Evolutionary conservation across 2,888 invertebrate species (phyloP), one percentile per base, ranked within the genome.

Genomic region (Synanthedon formicaeformis): DNA sequence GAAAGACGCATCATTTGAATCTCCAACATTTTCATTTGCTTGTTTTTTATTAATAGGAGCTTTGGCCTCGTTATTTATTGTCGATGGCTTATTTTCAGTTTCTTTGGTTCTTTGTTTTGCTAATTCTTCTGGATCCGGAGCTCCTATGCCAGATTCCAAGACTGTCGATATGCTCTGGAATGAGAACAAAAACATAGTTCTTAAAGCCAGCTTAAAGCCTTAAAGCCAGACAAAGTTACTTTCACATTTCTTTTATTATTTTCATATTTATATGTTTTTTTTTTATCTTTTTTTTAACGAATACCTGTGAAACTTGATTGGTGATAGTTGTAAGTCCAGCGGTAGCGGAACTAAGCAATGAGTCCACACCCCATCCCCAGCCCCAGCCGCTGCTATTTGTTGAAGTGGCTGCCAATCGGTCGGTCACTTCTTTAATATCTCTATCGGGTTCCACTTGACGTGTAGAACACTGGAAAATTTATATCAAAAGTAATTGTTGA

Each of bases 81-180:
- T 34, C 4, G 14, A 16, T 49, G 74, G 18, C 56, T 55, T 60
- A 34, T 40, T n/a, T 51, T 67, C 64, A 52, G 14, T 56, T 14
- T 68, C 71, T 58, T 71, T 73, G 1, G 60, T 55, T 40, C 66
- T 67, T 45, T 86, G 77, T 57, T 88, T 86, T 0, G 93, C 95
- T 54, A 96, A 66, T 67, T 95, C 93, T 69, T 92, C 93, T 0
- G 96, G 95, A 65, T 94, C 91, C 1, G 96, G 95, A 0, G 93
- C 93, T 3, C 96, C 96, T 41, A 97, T 92, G 12, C 93, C 90
- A 48, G 91, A 91, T 85, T 96, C 96, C 55, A 96, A 72, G 11
- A 94, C 92, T 51, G 91, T 92, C 55, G 90, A 90, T 54, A 96
- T 82, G 3, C 96, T 94, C 80, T 96, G 93, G 41, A 73, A 71